Evolutionary conservation across 1,140 invertebrate species (phyloP).

Genomic region (Trypoxylus dichotomus): DNA sequence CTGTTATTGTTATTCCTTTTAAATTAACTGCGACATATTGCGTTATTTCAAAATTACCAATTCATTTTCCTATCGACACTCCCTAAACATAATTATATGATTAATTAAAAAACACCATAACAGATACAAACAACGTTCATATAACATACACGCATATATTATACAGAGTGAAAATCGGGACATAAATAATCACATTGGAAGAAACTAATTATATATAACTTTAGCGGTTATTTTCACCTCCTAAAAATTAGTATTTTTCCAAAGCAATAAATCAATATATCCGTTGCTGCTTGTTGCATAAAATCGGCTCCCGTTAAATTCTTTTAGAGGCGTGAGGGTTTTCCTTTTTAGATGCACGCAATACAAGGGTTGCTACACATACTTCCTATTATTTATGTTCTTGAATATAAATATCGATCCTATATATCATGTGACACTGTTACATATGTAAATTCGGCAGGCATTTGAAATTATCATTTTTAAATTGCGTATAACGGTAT

Average conservation of each 20-base stretch:
- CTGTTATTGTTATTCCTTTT: background rate
- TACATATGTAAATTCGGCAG: slow-evolving; percentile 13
- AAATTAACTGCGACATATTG: background rate
- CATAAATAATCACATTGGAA: background rate
- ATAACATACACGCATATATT: background rate
- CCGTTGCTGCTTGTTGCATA: background rate
- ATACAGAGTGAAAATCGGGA: background rate
- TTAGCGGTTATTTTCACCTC: no score
- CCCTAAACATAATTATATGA: background rate
- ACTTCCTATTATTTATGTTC: background rate
- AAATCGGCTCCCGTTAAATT: background rate
- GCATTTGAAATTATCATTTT: background rate
- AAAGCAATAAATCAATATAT: background rate
- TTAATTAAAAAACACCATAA: slow-evolving; percentile 3
- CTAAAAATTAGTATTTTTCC: background rate
- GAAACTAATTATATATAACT: background rate
- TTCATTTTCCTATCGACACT: background rate
- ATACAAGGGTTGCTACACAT: background rate
- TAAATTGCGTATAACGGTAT: background rate
- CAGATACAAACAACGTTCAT: background rate
- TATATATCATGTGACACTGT: slow-evolving; percentile 8
- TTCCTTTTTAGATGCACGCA: background rate
- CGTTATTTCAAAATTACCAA: background rate
- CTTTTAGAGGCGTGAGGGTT: background rate
- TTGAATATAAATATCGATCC: slow-evolving; percentile 14